phyloP scores from a whole-genome alignment of 2,888 invertebrate species.

The Aphrophora alni region DNA sequence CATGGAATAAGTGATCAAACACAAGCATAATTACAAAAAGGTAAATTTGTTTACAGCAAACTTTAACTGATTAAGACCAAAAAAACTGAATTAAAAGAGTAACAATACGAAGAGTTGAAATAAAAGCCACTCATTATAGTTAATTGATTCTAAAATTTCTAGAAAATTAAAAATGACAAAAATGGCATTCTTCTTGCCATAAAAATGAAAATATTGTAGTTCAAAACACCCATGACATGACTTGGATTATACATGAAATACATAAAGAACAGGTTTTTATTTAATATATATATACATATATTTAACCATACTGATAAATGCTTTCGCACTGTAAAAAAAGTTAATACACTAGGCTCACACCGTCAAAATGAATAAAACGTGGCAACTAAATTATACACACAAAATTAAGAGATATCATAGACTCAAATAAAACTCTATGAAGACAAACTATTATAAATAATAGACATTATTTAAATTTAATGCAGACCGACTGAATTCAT shows the following conservation, averaged over 20 bases:
- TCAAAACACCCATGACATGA: background rate
- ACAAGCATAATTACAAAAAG: background rate
- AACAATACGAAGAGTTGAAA: background rate
- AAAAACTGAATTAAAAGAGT: background rate
- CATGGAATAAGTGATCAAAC: background rate
- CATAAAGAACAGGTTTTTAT: background rate
- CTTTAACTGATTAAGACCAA: background rate
- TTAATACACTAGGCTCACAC: background rate
- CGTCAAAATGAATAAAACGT: background rate
- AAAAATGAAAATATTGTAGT: background rate
- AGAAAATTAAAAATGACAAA: background rate
- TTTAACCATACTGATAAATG: background rate
- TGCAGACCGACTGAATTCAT: background rate
- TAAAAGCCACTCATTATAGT: background rate
- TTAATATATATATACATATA: background rate
- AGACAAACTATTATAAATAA: background rate
- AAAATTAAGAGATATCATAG: background rate
- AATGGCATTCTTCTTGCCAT: background rate
- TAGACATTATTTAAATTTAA: background rate
- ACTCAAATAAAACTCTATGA: background rate
- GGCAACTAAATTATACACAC: background rate
- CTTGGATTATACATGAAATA: background rate
- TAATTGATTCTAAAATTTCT: background rate
- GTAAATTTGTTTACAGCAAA: background rate
- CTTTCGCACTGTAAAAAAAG: background rate